Percentiles rank a stretch among this genome's conserved stretches.
Conservation (phyloP, 2,888 invertebrate genomes). For the Drosophila subquinaria region DNA sequence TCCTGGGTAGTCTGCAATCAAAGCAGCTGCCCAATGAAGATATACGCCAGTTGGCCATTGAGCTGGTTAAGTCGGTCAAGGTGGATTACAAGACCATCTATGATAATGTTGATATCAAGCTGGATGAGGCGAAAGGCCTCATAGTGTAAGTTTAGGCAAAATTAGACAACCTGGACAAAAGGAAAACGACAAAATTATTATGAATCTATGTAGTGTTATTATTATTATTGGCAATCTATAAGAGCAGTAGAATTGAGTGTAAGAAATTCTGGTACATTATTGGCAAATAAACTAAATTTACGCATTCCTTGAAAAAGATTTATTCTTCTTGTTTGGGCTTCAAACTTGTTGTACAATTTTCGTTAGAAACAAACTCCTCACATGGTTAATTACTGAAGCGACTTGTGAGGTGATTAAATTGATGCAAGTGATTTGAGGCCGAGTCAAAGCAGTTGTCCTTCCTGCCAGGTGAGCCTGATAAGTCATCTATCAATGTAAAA, state of each 20-base stretch:
- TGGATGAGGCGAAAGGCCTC: neutral
- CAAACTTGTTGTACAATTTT: no score
- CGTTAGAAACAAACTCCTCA: no score
- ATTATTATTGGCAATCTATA: neutral
- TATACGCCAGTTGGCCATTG: neutral
- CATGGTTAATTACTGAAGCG: neutral
- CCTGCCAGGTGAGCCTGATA: neutral
- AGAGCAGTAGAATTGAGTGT: neutral
- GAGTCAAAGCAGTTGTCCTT: neutral
- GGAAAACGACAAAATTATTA: neutral
- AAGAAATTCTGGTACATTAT: slow-evolving; percentile 2
- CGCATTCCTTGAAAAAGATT: neutral
- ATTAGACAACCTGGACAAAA: neutral
- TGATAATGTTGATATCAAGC: neutral
- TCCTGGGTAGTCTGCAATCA: neutral
- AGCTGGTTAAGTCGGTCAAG: slow-evolving; percentile 5
- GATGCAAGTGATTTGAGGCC: slow-evolving; percentile 1
- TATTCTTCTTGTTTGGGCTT: neutral
- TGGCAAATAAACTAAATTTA: slow-evolving; percentile 6
- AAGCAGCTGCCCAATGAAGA: slow-evolving; percentile 10
- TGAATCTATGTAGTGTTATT: neutral
- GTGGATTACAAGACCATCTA: neutral
- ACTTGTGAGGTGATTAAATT: neutral
- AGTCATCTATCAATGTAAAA: slow-evolving; percentile 47
- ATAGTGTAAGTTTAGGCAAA: neutral